A percentile compares a stretch with the other conserved stretches of the same genome.
These are phyloP conservation scores for Lasioglossum baleicum DNA, from an alignment of 1,140 invertebrate genomes.

Conservation along the genomic window DNA sequence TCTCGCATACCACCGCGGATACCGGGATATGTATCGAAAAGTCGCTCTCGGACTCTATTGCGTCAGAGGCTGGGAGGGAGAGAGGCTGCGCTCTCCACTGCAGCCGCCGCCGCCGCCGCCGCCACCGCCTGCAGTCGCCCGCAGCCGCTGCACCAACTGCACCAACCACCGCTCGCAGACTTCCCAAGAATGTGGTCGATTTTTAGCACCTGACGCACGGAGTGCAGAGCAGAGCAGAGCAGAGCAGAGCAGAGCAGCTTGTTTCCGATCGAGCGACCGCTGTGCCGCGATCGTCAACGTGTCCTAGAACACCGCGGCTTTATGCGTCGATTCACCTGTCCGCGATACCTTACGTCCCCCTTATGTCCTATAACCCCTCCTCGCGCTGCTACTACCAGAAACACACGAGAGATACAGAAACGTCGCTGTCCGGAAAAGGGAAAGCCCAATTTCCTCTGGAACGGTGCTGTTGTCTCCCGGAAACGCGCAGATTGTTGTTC, in stretches of 20 bases:
- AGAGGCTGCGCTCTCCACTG: too few species aligned
- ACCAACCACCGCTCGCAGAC: neutral
- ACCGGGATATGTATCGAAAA: constrained; percentile 50
- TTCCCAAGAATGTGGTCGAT: constrained; percentile 57
- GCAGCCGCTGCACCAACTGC: neutral
- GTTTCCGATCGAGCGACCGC: constrained; percentile 42
- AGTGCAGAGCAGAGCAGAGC: neutral
- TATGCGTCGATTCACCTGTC: constrained; percentile 11
- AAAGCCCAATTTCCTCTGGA: too few species aligned
- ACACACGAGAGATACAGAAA: too few species aligned
- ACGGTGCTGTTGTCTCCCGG: too few species aligned
- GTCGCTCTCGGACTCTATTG: constrained; percentile 35
- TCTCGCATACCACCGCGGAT: constrained; percentile 32
- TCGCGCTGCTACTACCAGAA: too few species aligned
- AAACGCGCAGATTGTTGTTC: too few species aligned
- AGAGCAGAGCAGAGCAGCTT: constrained; percentile 13
- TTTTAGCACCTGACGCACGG: constrained; percentile 46
- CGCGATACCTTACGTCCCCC: neutral
- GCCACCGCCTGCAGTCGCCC: too few species aligned
- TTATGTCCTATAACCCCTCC: too few species aligned
- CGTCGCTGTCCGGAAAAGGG: too few species aligned
- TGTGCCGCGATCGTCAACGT: neutral
- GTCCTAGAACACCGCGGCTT: neutral
- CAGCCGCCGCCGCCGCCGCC: constrained; percentile 7
- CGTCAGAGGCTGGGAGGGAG: constrained; percentile 31